Evolutionary conservation across 2,888 invertebrate species (phyloP), one percentile per base, ranked within the genome.

Genomic region (Heliothis peltigera): DNA sequence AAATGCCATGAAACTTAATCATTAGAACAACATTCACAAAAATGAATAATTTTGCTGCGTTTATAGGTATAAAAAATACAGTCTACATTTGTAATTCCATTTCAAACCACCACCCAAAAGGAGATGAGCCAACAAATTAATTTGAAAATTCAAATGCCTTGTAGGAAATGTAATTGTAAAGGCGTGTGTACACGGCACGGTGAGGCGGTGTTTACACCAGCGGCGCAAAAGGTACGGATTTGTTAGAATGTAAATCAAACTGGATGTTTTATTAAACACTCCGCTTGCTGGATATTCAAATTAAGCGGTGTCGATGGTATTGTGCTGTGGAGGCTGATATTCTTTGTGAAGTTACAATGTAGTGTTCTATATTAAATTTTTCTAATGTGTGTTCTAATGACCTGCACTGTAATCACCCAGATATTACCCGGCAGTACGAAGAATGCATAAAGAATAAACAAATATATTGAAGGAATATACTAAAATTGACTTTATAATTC

Each of bases 181-280:
- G 80, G 81, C 81, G 81, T 83, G 80, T 83, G 81, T 82, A 83
- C 84, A 81, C 83, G 82, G 79, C 58, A 79, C 81, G 77, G 89
- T 89, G 87, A 90, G 88, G 90, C 87, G 83, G 88, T 92, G 93
- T 93, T 92, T 93, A 91, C 93, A 91, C 87, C 87, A 87, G 90
- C 88, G 89, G 87, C 91, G 89, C 88, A 88, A 89, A 92, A 94
- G 94, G 94, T 93, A 92, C 90, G 88, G 92, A 92, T 92, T 93
- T 92, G 91, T 89, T 86, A 87, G 86, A 86, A 93, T 92, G 93
- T 93, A 93, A 94, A 95, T 95, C 94, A 93, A 94, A 92, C 87
- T 89, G 89, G 90, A 92, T 95, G 93, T 94, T 95, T 94, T 95
- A 94, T 95, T 94, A 94, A 95, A 94, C 93, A 92, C 91, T 91